phyloP scores from a whole-genome alignment of 2,797 vertebrate genomes.

The Bufotes viridis region DNA sequence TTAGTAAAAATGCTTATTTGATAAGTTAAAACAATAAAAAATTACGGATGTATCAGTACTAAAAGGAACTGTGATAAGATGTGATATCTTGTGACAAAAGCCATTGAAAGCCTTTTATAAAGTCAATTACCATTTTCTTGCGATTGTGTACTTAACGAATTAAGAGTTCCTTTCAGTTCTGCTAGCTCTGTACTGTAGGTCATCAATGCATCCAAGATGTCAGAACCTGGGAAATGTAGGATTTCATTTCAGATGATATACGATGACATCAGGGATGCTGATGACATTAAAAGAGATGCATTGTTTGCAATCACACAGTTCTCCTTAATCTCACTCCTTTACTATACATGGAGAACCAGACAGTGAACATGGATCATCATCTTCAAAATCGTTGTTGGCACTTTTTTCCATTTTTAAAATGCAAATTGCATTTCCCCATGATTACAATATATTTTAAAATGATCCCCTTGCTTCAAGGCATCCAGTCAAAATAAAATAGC shows the following conservation, averaged over 20 bases:
- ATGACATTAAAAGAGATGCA: background rate
- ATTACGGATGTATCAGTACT: no score
- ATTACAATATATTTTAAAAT: slow-evolving; percentile 52
- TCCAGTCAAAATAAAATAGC: slow-evolving; percentile 54
- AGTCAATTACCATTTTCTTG: no score
- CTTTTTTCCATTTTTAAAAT: slow-evolving; percentile 32
- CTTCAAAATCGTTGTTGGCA: background rate
- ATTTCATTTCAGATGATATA: background rate
- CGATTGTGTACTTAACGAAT: no score
- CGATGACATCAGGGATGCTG: background rate
- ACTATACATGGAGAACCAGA: background rate
- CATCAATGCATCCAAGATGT: background rate
- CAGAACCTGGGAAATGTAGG: background rate
- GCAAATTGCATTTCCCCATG: slow-evolving; percentile 41
- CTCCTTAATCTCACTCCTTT: background rate
- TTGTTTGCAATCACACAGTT: background rate
- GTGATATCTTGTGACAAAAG: no score
- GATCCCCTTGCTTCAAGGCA: slow-evolving; percentile 29
- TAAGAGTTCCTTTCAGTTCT: no score
- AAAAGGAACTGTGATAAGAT: no score
- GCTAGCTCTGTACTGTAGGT: background rate
- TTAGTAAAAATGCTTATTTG: background rate
- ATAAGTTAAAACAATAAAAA: background rate
- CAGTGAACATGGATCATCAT: background rate
- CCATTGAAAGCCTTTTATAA: no score